phyloP scores from a whole-genome alignment of 2,888 invertebrate genomes.

The Nomada fucata region DNA sequence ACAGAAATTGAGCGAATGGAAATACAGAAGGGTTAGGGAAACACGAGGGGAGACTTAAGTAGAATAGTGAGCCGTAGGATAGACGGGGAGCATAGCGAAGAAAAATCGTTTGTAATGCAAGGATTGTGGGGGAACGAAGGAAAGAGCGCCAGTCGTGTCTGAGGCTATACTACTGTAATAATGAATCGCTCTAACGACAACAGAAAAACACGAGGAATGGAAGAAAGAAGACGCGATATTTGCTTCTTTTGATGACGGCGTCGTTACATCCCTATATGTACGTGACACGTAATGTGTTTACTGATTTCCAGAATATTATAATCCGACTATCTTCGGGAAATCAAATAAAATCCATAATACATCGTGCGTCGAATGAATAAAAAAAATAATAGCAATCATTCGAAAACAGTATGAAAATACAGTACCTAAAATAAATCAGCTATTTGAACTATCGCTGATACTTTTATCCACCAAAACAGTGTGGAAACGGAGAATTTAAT shows the following conservation, averaged over 20 bases:
- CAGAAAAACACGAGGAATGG: constrained; percentile 7
- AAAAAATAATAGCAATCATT: neutral
- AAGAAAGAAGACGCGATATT: constrained; percentile 19
- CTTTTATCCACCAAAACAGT: neutral
- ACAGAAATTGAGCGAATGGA: constrained; percentile 11
- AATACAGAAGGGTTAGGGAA: neutral
- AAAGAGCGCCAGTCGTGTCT: constrained; percentile 72
- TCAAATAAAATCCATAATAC: no score
- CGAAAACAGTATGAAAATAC: neutral
- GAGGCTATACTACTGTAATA: constrained; percentile 74
- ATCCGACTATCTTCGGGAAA: no score
- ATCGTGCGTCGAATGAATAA: no score
- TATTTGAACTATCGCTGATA: neutral
- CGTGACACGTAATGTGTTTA: neutral
- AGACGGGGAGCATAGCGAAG: constrained; percentile 8
- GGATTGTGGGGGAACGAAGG: constrained; percentile 45
- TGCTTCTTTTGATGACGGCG: no score
- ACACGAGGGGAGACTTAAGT: neutral
- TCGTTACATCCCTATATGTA: neutral
- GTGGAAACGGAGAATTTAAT: constrained; percentile 20
- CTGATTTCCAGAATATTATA: no score
- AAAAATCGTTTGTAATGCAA: constrained; percentile 45
- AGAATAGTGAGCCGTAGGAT: neutral
- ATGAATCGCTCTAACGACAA: constrained; percentile 73
- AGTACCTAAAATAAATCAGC: neutral